Conservation (phyloP, 2,888 invertebrate species). For the Sarcophaga variegata region DNA sequence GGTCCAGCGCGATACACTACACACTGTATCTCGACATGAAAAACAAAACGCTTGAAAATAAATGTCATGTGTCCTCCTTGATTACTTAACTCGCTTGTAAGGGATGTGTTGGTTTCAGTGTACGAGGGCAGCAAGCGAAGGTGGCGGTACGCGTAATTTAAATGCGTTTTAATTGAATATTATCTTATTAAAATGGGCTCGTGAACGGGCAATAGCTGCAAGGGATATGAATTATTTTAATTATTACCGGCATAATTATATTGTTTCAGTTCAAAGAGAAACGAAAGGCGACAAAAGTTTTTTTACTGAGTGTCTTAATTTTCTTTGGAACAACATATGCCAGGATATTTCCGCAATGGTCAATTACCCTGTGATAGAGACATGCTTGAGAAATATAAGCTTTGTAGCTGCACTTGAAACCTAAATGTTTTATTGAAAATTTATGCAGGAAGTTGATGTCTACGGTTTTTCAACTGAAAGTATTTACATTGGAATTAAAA, state of each 20-base stretch:
- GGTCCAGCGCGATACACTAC: not conserved
- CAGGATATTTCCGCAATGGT: constrained; percentile 15
- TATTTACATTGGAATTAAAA: no score
- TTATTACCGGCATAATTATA: constrained; percentile 30
- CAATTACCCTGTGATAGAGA: no score
- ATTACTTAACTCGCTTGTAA: constrained; percentile 41
- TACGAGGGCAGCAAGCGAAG: constrained; percentile 38
- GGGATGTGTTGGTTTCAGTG: constrained; percentile 55
- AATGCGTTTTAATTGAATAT: constrained; percentile 78
- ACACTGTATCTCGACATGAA: not conserved
- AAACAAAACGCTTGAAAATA: constrained; percentile 2
- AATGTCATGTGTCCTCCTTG: constrained; percentile 16
- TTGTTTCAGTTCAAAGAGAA: constrained; percentile 20
- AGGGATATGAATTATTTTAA: constrained; percentile 58
- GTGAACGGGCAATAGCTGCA: constrained; percentile 9
- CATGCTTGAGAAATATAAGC: no score
- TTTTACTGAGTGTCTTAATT: constrained; percentile 36
- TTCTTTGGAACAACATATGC: constrained; percentile 40
- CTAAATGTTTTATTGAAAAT: no score
- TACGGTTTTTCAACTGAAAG: no score
- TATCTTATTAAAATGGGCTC: constrained; percentile 64
- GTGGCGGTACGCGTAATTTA: constrained; percentile 70
- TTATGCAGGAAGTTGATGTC: no score
- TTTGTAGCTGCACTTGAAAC: no score
- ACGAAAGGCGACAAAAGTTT: not conserved